Conservation (phyloP, 2,113 vertebrate genomes). For the Cairina moschata region DNA sequence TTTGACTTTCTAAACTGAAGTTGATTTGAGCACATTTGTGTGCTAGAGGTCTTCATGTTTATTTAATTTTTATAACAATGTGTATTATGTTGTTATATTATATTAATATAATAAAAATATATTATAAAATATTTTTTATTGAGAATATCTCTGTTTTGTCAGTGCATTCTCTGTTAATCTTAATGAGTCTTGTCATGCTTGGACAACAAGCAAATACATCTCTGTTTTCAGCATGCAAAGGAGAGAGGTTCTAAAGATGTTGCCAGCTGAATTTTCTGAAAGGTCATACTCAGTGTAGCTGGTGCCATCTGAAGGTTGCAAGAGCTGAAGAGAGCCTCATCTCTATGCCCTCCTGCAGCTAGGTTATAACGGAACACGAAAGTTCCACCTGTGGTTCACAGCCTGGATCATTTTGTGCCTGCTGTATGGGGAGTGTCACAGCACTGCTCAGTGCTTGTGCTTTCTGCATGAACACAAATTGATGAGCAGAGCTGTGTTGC, state of each 20-base stretch:
- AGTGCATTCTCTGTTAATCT: not conserved
- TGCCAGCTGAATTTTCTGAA: not conserved
- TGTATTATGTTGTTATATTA: not conserved
- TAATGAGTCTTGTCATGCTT: not conserved
- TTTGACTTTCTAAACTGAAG: not conserved
- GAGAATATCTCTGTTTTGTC: not conserved
- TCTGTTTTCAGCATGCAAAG: not conserved
- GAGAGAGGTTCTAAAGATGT: not conserved
- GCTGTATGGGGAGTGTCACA: not conserved
- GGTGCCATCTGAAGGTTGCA: not conserved
- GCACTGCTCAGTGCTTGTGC: not conserved
- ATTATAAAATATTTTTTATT: not conserved
- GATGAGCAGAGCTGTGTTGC: not conserved
- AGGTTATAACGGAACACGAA: not conserved
- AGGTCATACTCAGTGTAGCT: not conserved
- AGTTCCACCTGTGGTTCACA: not conserved
- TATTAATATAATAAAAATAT: not conserved
- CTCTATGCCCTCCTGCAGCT: not conserved
- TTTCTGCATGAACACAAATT: accelerated
- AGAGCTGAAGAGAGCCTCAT: not conserved
- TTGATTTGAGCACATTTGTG: not conserved
- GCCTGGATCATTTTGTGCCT: not conserved
- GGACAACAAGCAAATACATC: not conserved
- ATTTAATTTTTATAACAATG: not conserved
- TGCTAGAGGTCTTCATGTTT: not conserved